Evolutionary conservation across 2,113 vertebrate genomes (phyloP).

Genomic region (Sminthopsis crassicaudata): DNA sequence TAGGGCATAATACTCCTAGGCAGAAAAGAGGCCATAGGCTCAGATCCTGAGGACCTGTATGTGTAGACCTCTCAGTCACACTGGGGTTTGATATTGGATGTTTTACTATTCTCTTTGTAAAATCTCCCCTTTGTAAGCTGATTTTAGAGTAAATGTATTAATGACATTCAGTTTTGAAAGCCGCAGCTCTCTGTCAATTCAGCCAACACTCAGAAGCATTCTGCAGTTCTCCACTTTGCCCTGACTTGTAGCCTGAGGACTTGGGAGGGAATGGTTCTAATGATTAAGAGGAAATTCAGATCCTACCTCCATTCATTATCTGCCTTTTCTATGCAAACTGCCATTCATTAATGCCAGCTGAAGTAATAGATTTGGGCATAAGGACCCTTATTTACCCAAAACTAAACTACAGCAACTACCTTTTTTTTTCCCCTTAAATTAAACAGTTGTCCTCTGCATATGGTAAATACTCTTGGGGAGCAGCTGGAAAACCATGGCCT

Average conservation of each 20-base stretch:
- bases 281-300: slow-evolving; percentile 7
- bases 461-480: background rate
- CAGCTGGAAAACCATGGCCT: slow-evolving; percentile 7
- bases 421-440: slow-evolving; percentile 21
- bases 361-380: slow-evolving; percentile 10
- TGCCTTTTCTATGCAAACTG: background rate
- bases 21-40: background rate
- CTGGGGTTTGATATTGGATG: background rate
- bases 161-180: slow-evolving; percentile 34
- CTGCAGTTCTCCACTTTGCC: slow-evolving; percentile 20
- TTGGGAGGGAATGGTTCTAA: background rate
- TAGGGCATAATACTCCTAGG: background rate
- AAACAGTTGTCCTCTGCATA: background rate
- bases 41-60: background rate
- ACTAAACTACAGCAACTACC: slow-evolving; percentile 1
- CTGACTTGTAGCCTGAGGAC: background rate
- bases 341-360: slow-evolving; percentile 16
- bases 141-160: slow-evolving; percentile 8
- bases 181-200: background rate
- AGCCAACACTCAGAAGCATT: background rate
- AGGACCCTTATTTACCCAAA: background rate
- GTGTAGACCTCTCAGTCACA: background rate
- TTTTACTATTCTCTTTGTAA: slow-evolving; percentile 20
- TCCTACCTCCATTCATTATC: background rate
- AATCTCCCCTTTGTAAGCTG: slow-evolving; percentile 17